Evolutionary conservation across 1,140 invertebrate species (phyloP), one percentile per base, ranked within the genome.

Genomic region (Bombus ignitus): DNA sequence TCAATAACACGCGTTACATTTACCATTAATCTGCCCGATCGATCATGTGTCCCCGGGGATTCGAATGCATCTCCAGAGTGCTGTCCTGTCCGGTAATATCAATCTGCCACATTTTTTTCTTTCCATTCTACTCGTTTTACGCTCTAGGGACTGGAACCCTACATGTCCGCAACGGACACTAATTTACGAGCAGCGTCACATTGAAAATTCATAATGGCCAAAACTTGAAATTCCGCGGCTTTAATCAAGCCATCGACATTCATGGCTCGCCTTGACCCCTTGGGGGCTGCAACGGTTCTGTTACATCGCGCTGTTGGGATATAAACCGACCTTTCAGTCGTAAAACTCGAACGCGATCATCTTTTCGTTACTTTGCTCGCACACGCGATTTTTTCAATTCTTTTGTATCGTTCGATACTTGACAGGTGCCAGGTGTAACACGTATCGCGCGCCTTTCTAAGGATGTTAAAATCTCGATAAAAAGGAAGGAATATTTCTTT

Each of bases 221-320:
- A 68, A 47, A 53, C 47, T 39, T 66, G 15, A 71, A 80, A 44
- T 80, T 80, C 15, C 66, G 35, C 32, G 35, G 35, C 13, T 70
- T 71, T 71, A 53, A 80, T 80, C 78, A 37, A 80, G 78, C 78
- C 66, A 80, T 80, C 78, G 78, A 53, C 66, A 47, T 80, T 80
- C 66, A 39, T 22, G 25, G 44, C 44, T 70, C 44, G 66, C 13
- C 28, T 80, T 80, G 44, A 71, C 28, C 78, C 66, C 44, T 53
- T 70, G 32, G 42, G 42, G 42, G 42, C 32, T n/a, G 22, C 22
- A 12, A 2, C 15, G 62, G n/a, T 47, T 8, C 10, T 37, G 57
- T n/a, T 78, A 37, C 10, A 42, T 37, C 47, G 47, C 42, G 32
- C 25, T 15, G 25, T 53, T n/a, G n/a, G 12, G n/a, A 78, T 12